Evolutionary conservation across 2,797 vertebrate genomes (phyloP).

Genomic region (Caiman crocodilus): DNA sequence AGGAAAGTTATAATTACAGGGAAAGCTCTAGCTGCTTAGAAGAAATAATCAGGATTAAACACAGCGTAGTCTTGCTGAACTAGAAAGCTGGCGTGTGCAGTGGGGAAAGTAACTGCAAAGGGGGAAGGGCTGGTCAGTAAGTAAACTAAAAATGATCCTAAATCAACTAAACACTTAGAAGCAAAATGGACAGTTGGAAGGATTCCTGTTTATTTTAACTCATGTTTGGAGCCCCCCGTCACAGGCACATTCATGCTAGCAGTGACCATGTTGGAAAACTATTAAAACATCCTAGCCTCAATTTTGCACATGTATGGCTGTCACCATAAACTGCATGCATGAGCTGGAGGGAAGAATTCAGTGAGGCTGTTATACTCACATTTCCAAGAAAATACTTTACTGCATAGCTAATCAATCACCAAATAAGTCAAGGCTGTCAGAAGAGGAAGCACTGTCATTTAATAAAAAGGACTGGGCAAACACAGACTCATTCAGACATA

Average conservation of each 20-base stretch:
- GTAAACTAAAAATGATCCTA: accelerated
- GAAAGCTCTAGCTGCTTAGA: neutral
- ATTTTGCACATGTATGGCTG: neutral
- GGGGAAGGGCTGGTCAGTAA: neutral
- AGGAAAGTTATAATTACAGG: neutral
- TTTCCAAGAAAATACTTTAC: neutral
- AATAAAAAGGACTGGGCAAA: neutral
- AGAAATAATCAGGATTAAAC: neutral
- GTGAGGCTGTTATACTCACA: neutral
- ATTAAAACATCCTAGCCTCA: neutral
- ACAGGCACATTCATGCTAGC: too few relatives aligned
- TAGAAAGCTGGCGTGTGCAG: neutral
- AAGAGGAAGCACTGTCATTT: neutral
- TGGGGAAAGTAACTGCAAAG: neutral
- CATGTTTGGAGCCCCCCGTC: too few relatives aligned
- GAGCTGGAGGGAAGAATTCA: neutral
- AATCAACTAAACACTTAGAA: neutral
- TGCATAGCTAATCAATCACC: neutral
- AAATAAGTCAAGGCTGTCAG: neutral
- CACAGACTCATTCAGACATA: neutral
- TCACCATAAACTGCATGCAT: neutral
- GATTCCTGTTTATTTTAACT: neutral
- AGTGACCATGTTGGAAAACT: neutral
- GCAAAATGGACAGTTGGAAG: neutral
- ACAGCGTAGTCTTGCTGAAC: neutral